Base-by-base conservation (phyloP, 2,797 vertebrate genomes). In the Manis crassicaudata region DNA sequence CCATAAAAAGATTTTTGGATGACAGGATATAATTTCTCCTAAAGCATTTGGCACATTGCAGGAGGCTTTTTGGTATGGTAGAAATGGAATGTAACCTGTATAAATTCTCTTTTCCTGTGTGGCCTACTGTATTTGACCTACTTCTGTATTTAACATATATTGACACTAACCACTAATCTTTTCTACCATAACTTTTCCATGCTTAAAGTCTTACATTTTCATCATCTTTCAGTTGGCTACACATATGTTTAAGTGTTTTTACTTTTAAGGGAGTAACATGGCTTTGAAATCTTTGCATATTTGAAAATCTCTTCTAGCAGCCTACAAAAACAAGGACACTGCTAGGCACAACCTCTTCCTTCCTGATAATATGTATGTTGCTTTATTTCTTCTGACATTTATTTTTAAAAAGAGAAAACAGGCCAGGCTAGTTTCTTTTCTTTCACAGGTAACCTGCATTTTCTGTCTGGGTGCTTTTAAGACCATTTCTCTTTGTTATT, bases 101-200 rank as follows among this genome's bases (percentile, higher is more conserved):
- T 62, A 80, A 68, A 85, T 88, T 46, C 27, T 76, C 29, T 88
- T 68, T 68, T 50, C 80, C 60, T 88, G 23, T 52, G 46, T 68
- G 63, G 18, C 20, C 37, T 89, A 54, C 4, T 58, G 9, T 32
- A 54, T 54, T 20, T 72, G 72, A 67, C 77, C 88, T 75, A 62
- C 43, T 88, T 95, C 43, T 89, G 12, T 81, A 79, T 82, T 94
- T 95, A 76, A 68, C 63, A 62, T 37, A 80, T 52, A 68, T 20
- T 68, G 16, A 73, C 80, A 46, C 43, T 93, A 52, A 87, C 27
- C 60, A 63, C n/a, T 10, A 85, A 76, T 92, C 8, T 94, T 85
- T 84, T 65, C 54, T 84, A 29, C n/a, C 62, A 32, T 65, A 52
- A 40, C 23, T 46, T 88, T 67, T 13, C 21, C 72, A 88, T 35